Evolutionary conservation across 2,797 vertebrate species (phyloP).

Genomic region (Coracias cyanogaster): DNA sequence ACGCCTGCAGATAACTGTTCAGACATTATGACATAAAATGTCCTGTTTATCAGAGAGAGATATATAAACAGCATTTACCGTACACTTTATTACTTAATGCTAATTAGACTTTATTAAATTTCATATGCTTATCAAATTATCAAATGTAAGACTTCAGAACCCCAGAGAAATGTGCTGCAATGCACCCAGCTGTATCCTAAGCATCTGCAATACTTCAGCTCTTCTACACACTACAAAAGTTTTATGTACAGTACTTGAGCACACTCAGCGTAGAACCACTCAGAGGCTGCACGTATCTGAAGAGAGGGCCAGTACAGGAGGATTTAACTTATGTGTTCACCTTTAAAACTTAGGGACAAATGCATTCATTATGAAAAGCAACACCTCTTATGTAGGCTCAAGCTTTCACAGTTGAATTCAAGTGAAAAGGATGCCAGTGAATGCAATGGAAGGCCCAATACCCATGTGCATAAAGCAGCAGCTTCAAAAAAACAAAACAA

Average conservation of each 20-base stretch:
- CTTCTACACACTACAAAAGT: neutral
- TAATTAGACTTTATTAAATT: slow-evolving; percentile 78
- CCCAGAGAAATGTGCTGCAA: slow-evolving; percentile 34
- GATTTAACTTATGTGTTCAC: rapidly evolving
- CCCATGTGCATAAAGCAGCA: rapidly evolving
- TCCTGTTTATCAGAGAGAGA: slow-evolving; percentile 67
- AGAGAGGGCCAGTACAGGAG: neutral
- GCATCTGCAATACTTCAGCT: neutral
- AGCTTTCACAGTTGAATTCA: neutral
- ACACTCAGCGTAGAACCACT: neutral
- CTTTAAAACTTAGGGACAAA: neutral
- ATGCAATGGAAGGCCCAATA: neutral
- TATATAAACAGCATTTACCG: slow-evolving; percentile 42
- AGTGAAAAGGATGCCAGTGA: neutral
- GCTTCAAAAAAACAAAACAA: neutral
- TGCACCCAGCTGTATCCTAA: neutral
- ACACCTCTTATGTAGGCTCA: neutral
- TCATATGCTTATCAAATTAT: slow-evolving; percentile 69
- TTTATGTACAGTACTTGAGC: neutral
- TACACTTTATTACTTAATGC: slow-evolving; percentile 58
- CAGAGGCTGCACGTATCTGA: neutral
- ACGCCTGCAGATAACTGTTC: slow-evolving; percentile 67
- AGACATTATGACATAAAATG: slow-evolving; percentile 64
- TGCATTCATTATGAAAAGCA: neutral
- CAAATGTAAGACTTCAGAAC: slow-evolving; percentile 27